Base-by-base conservation (phyloP, 2,113 vertebrate species). In the Dicentrarchus labrax region DNA sequence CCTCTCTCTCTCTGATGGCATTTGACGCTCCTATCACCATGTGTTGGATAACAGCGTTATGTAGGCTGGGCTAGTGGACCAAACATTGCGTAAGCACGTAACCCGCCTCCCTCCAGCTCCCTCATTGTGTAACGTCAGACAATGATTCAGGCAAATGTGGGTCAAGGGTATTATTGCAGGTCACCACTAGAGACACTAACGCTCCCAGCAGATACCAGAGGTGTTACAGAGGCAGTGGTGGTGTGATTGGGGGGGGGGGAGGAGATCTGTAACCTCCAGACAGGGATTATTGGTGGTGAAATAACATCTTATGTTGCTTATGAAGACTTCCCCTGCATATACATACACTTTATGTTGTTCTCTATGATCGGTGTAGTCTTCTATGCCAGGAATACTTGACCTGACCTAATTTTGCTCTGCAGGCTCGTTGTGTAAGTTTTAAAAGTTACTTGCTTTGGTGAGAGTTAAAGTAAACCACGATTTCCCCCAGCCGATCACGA, bases 51-150 rank as follows among this genome's bases (percentile, higher is more conserved):
- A 93, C 86, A 83, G 66, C 19, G 68, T 88, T 86, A 93, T 86
- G 90, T 87, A 86, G 90, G 91, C 88, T 86, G 90, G 86, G 86
- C 91, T 6, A 86, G n/a, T 80, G 85, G 89, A 90, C 84, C 88
- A 89, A 91, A 90, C 89, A 89, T 94, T 93, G 88, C 91, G 90
- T 95, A 93, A 95, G 74, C 77, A 22, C 87, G 83, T 86, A 53
- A 68, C 70, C 74, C 51, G 5, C 78, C 43, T 6, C 41, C 30
- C 56, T 39, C 30, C 51, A 16, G 9, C 43, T 41, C 48, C 10
- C 45, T 45, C 80, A 76, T 94, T 95, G 93, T 92, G 72, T 94
- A 94, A 94, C 86, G 69, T 88, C 61, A 85, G 24, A 86, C 81
- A 82, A 68, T 78, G 68, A 83, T 60, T 71, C 81, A 84, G 54